Evolutionary conservation across 2,888 invertebrate species (phyloP), one percentile per base, ranked within the genome.

Genomic region (Cynaeus angustus): DNA sequence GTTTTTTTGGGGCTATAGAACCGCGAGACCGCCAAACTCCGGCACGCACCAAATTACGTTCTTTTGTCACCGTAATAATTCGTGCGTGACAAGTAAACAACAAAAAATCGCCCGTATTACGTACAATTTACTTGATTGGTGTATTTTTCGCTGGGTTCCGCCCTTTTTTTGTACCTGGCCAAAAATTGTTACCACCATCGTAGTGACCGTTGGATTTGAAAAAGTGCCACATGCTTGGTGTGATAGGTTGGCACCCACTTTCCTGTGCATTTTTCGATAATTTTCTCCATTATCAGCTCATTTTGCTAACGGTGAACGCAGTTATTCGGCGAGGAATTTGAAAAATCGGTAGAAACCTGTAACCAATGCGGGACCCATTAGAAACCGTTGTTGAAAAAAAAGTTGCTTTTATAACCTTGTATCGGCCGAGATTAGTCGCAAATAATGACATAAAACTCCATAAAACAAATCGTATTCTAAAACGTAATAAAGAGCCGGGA

Each of bases 251-350:
- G 21, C 46, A 16, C 14, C 46, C 46, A 46, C 46, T 46, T 46
- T 46, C 13, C n/a, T 52, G 50, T 46, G 21, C 62, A 72, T 74
- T 76, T 74, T 76, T 75, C 73, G 72, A 76, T 75, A 77, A 76
- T 69, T 72, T 72, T 65, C 74, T 65, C 72, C 71, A 65, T 77
- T 77, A 78, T 78, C 75, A 76, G 74, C 76, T 75, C 76, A 74
- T 74, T 77, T 71, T 52, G 66, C 71, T 78, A 79, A 79, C 78
- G 76, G 77, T 76, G 73, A 58, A 74, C 66, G 71, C 75, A 74
- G 75, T 64, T 75, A 77, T 77, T 77, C 74, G 64, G 74, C 71
- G 61, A 74, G 75, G 78, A 78, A 78, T 79, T 78, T 73, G 72
- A 75, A 78, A 78, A 78, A 75, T 74, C 26, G 73, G 72, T 74